A percentile compares a stretch with the other conserved stretches of the same genome.
Conservation (phyloP, 2,113 vertebrate genomes). For the Typhlomys cinereus region DNA sequence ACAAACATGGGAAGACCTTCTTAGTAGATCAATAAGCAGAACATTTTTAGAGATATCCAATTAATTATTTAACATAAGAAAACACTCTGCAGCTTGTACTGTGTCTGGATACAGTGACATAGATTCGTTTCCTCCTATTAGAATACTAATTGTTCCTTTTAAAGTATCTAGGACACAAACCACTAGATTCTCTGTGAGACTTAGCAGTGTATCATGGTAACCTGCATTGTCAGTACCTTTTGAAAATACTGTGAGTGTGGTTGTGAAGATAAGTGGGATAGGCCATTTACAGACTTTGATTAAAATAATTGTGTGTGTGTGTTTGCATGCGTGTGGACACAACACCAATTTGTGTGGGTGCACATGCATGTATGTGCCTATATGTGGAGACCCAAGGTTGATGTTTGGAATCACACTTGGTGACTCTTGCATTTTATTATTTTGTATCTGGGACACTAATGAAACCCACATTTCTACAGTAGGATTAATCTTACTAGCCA, state of each 20-base stretch:
- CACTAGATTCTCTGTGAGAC: constrained; percentile 53
- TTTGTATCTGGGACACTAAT: no score
- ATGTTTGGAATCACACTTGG: no score
- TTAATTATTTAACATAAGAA: constrained; percentile 77
- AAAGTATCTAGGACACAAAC: constrained; percentile 29
- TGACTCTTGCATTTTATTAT: no score
- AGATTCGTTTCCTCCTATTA: constrained; percentile 47
- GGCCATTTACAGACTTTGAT: background rate
- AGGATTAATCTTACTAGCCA: no score
- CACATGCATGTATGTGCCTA: no score
- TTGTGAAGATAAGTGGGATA: constrained; percentile 1
- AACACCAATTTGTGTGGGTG: no score
- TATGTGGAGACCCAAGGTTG: no score
- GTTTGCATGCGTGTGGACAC: no score
- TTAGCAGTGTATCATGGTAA: background rate
- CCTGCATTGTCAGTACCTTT: background rate
- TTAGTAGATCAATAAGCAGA: constrained; percentile 70
- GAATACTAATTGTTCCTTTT: constrained; percentile 58
- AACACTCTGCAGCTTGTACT: constrained; percentile 6
- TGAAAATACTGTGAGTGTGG: background rate
- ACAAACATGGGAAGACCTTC: constrained; percentile 55
- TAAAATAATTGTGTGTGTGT: no score
- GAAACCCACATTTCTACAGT: no score
- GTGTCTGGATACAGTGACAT: background rate
- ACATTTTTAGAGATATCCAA: constrained; percentile 62